Evolutionary conservation across 1,140 invertebrate genomes (phyloP), one percentile per base, ranked within the genome.

Genomic region (Aphis craccivora): DNA sequence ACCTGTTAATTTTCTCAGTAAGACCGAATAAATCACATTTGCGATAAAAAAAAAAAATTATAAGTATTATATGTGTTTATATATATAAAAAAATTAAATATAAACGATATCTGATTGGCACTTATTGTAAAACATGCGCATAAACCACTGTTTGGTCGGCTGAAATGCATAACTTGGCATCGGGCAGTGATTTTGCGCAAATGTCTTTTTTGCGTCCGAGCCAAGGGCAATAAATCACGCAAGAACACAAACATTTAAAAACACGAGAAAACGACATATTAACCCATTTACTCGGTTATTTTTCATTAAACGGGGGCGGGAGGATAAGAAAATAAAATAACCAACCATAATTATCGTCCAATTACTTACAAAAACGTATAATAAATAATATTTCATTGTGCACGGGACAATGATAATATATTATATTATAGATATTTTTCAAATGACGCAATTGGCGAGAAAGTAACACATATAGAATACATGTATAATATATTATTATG

Each of bases 151-250:
- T 91, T 88, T 51, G 37, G 53, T 90, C 40, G 55, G 43, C 60
- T 48, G 35, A 22, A 48, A 86, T 30, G 48, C 48, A 55, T 86
- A 86, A 55, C 37, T 93, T 93, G 91, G 91, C 91, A 93, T n/a
- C 45, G 81, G 43, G 6, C n/a, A 40, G 81, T 86, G 91, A 93
- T 93, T 86, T 55, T 84, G 35, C 35, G 91, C 91, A 93, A 93
- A 93, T 93, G 91, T 93, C 91, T 93, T 93, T 93, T 93, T 93
- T 93, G 91, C 91, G 91, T 86, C 81, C 48, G 91, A 93, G 91
- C 91, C 91, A 93, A 86, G 14, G 35, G 91, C 81, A 40, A 93
- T 93, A 93, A 86, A 93, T 93, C 91, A 67, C 81, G 35, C 25
- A 14, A 51, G 48, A 84, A 93, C 18, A 55, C 35, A n/a, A 86